Evolutionary conservation across 2,113 vertebrate genomes (phyloP), one percentile per base, ranked within the genome.

Genomic region (Rhinolophus ferrumequinum): DNA sequence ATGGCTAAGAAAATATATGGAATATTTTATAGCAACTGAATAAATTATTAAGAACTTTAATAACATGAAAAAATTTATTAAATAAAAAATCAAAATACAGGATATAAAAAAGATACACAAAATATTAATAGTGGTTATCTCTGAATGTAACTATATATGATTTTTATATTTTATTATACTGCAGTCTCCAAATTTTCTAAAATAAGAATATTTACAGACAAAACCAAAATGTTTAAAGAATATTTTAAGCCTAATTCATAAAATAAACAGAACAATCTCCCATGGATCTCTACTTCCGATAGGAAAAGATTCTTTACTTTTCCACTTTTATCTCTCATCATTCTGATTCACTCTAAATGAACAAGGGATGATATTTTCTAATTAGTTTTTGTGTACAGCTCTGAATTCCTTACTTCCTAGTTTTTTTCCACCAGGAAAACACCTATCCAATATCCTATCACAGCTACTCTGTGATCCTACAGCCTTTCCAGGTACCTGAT

Each of bases 21-120:
- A 85, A 16, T 77, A 66, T 76, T 67, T 86, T 58, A 75, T 64
- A 95, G 30, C 44, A 62, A 81, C 30, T 54, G 14, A 44, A 70
- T 84, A 96, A 88, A 76, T 70, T 89, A 80, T 50, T 88, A 93
- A 93, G 44, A 82, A 84, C 41, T 75, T 93, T 41, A 73, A 84
- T 67, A 94, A 76, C 18, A 75, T 70, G 33, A 7, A 92, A 77
- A 93, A 67, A 75, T 35, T 90, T 75, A 38, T 83, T 41, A 87
- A 88, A 44, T 54, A 76, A 91, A 14, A 93, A 77, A 87, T 79
- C 11, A 84, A 7, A 82, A 96, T 26, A 87, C 6, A 87, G 44
- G 9, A 52, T 73, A 79, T 26, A 47, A 38, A 95, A 47, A 83
- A 84, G 24, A 86, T 15, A 69, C 1, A 87, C 30, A 87, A 77